Conservation (phyloP, 2,113 vertebrate genomes). For the Apodemus speciosus region DNA sequence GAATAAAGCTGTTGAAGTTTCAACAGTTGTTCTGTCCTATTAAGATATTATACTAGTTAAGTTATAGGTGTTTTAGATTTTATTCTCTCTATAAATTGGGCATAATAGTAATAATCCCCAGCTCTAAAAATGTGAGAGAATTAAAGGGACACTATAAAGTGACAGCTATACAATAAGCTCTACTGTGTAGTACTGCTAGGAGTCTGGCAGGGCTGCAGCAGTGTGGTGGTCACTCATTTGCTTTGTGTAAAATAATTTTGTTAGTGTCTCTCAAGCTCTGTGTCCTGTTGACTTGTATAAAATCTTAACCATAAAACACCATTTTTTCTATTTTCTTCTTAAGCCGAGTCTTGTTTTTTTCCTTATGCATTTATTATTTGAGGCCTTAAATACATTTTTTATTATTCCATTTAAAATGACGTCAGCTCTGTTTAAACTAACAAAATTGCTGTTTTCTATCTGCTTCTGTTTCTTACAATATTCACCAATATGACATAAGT, state of each 20-base stretch:
- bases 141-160: constrained; percentile 7
- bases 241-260: constrained; percentile 37
- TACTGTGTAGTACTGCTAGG: neutral
- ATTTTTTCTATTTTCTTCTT: neutral
- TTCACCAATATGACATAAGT: constrained; percentile 4
- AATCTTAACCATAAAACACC: neutral
- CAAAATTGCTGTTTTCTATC: neutral
- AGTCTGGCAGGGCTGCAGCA: neutral
- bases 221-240: neutral
- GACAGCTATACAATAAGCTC: neutral
- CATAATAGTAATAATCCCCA: neutral
- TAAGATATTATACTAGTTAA: neutral
- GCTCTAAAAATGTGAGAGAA: neutral
- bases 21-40: neutral
- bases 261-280: neutral
- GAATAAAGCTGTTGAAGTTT: neutral
- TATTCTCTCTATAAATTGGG: neutral
- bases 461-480: neutral
- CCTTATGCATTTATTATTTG: constrained; percentile 54
- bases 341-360: neutral
- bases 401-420: constrained; percentile 41
- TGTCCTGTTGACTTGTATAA: neutral
- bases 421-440: constrained; percentile 28
- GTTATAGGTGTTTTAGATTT: neutral
- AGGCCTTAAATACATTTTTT: neutral